phyloP scores from a whole-genome alignment of 92 coral and sea anemone genomes.

The Phenganax marumi region DNA sequence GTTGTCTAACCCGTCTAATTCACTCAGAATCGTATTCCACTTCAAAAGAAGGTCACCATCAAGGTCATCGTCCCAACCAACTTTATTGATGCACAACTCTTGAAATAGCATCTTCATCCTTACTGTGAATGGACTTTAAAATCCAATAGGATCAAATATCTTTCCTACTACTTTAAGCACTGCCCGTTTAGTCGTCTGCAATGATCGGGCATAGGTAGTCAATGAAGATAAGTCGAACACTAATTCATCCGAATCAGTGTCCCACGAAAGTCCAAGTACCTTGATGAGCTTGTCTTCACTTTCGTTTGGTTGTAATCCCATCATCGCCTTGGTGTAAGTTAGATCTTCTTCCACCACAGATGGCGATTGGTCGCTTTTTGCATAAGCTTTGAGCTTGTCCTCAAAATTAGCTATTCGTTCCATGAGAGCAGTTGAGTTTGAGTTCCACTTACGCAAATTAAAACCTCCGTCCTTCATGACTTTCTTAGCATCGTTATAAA shows the following conservation, averaged over 20 bases:
- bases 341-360: constrained; percentile 26
- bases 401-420: neutral
- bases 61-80: neutral
- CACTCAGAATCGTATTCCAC: constrained; percentile 5
- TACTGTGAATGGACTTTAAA: constrained; percentile 57
- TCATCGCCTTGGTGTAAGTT: constrained; percentile 35
- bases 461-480: constrained; percentile 45
- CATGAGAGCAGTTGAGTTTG: constrained; percentile 3
- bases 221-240: constrained; percentile 43
- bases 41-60: neutral
- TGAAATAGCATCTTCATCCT: constrained; percentile 61
- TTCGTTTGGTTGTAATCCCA: constrained; percentile 16
- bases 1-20: neutral
- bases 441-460: constrained; percentile 30
- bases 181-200: constrained; percentile 40
- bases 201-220: constrained; percentile 47
- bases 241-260: constrained; percentile 48
- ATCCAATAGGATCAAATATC: constrained; percentile 28
- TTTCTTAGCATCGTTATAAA: constrained; percentile 27
- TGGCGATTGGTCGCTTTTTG: neutral
- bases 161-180: neutral
- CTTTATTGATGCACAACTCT: constrained; percentile 48
- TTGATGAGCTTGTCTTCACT: constrained; percentile 26
- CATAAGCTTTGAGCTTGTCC: neutral
- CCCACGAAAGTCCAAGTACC: constrained; percentile 49